A percentile compares a stretch with the other conserved stretches of the same genome.
These are phyloP conservation scores for Uromys caudimaculatus DNA, from an alignment of 2,797 vertebrate genomes.

Conservation along the genomic window DNA sequence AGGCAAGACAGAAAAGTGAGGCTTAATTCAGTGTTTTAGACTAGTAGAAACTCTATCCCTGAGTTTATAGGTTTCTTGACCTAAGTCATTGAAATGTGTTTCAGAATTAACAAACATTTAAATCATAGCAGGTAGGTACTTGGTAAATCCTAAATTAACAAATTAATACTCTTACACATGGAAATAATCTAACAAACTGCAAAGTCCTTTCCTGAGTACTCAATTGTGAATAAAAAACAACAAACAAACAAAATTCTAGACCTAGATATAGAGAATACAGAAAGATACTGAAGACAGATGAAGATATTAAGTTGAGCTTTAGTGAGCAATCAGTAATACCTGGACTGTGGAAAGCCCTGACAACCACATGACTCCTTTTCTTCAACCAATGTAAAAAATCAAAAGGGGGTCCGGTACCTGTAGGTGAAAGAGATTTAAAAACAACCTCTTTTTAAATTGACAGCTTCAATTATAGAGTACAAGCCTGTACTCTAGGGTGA, in stretches of 20 bases:
- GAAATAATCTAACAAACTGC: background rate
- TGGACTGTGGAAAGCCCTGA: background rate
- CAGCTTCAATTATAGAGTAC: background rate
- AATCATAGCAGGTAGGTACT: background rate
- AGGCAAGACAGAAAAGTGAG: background rate
- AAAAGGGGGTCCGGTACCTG: background rate
- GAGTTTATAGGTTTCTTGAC: too few relatives aligned
- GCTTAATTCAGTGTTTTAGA: background rate
- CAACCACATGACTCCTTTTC: background rate
- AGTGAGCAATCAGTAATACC: background rate
- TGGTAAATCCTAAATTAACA: slow-evolving; percentile 9
- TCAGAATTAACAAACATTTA: background rate
- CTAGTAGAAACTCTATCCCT: background rate
- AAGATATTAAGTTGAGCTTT: background rate
- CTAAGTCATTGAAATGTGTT: background rate
- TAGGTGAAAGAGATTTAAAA: background rate
- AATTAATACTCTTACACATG: background rate
- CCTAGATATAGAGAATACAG: background rate
- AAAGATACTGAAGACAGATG: background rate
- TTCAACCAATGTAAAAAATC: background rate
- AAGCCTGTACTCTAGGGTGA: background rate
- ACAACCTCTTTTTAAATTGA: background rate
- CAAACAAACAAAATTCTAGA: background rate
- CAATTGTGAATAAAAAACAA: background rate
- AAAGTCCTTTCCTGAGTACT: background rate